phyloP scores from a whole-genome alignment of 2,888 invertebrate species.

The Lomographa bimaculata region DNA sequence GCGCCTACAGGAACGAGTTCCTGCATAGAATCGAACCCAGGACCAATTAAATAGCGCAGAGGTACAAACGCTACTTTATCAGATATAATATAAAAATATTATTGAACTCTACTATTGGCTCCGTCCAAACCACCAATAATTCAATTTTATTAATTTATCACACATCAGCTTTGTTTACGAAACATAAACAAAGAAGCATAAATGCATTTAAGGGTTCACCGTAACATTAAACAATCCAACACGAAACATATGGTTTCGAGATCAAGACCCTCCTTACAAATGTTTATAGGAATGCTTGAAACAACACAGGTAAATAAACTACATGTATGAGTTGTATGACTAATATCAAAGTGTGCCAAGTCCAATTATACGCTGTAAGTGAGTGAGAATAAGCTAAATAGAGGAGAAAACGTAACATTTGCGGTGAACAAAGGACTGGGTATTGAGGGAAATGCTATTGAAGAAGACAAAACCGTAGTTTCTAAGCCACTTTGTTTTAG shows the following conservation, averaged over 20 bases:
- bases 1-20: no score
- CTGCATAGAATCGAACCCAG: no score
- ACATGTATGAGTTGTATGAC: conserved; percentile 44
- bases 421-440: conserved; percentile 19
- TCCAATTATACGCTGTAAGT: conserved; percentile 41
- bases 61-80: no score
- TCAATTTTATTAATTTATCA: no score
- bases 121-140: no score
- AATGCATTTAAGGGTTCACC: not conserved
- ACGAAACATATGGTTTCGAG: conserved; percentile 2
- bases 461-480: not conserved
- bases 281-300: conserved; percentile 11
- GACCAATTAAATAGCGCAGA: no score
- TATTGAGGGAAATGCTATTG: not conserved
- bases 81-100: no score
- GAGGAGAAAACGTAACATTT: conserved; percentile 13
- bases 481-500: no score
- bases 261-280: conserved; percentile 1
- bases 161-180: no score
- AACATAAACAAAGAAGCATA: not conserved
- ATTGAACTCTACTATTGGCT: no score
- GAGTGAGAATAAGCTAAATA: conserved; percentile 20
- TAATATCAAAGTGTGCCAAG: conserved; percentile 47
- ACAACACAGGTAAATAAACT: conserved; percentile 31
- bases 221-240: conserved; percentile 2